Conservation (phyloP, 2,888 invertebrate genomes). For the Synanthedon tipuliformis region DNA sequence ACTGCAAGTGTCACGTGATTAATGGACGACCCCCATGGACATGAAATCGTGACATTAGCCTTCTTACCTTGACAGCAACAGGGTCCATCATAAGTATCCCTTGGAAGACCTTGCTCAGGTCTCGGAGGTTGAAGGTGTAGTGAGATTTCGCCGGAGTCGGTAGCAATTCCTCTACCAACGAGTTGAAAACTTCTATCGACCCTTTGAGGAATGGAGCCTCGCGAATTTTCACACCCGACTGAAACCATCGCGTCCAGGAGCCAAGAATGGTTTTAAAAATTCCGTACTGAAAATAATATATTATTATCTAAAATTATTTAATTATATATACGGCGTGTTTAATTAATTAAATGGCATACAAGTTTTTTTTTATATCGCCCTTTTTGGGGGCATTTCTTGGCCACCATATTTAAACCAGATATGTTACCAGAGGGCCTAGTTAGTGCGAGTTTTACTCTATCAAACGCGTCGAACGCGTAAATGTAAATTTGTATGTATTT, state of each 20-base stretch:
- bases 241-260: slow-evolving; percentile 72
- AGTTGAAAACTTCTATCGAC: slow-evolving; percentile 76
- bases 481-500: no score
- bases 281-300: slow-evolving; percentile 38
- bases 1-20: no score
- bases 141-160: slow-evolving; percentile 92
- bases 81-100: slow-evolving; percentile 82
- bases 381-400: no score
- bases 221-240: slow-evolving; percentile 24
- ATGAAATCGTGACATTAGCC: neutral
- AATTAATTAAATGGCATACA: no score
- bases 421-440: no score
- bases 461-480: no score
- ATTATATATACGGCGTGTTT: no score
- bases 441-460: no score
- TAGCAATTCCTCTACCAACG: slow-evolving; percentile 76
- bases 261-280: slow-evolving; percentile 78
- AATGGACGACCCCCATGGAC: no score
- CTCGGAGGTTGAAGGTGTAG: slow-evolving; percentile 90
- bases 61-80: slow-evolving; percentile 66
- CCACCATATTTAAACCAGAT: no score
- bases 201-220: slow-evolving; percentile 71
- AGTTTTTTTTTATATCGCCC: no score
- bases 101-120: slow-evolving; percentile 86
- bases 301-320: no score